phyloP scores from a whole-genome alignment of 2,888 invertebrate species.

The Acanthacorydalis orientalis region DNA sequence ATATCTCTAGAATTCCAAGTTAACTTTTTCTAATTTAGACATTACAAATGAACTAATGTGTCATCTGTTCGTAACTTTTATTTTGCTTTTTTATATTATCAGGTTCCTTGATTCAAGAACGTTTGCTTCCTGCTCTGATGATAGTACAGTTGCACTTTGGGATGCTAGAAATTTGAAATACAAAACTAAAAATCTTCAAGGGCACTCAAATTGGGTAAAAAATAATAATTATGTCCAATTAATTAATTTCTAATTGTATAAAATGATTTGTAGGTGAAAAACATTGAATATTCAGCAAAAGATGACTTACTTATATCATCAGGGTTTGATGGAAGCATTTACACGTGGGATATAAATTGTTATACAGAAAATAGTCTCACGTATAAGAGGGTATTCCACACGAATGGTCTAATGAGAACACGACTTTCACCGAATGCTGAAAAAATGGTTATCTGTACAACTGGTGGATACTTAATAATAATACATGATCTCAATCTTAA shows the following conservation, averaged over 20 bases:
- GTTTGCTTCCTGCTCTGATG: conserved; percentile 90
- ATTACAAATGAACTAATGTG: conserved; percentile 1
- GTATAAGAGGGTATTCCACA: conserved; percentile 71
- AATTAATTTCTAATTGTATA: background rate
- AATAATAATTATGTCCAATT: background rate
- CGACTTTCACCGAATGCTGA: conserved; percentile 69
- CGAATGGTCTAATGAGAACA: conserved; percentile 71
- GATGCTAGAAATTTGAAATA: conserved; percentile 72
- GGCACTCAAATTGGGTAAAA: conserved; percentile 78
- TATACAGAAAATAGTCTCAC: conserved; percentile 61
- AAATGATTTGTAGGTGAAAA: conserved; percentile 41
- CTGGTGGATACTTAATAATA: conserved; percentile 76
- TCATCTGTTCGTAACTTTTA: background rate
- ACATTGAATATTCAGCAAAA: conserved; percentile 78
- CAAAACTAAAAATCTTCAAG: conserved; percentile 58
- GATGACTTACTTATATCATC: conserved; percentile 77
- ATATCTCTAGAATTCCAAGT: background rate
- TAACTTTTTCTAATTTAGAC: background rate
- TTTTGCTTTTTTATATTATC: conserved; percentile 10
- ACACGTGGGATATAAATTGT: conserved; percentile 86
- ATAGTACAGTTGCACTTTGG: conserved; percentile 84
- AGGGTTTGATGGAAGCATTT: conserved; percentile 85
- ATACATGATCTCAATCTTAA: conserved; percentile 75
- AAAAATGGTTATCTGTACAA: conserved; percentile 82
- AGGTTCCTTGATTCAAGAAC: conserved; percentile 75